Percentiles rank a stretch among this genome's conserved stretches.
phyloP scores from a whole-genome alignment of 2,888 invertebrate genomes.

The Acanthococcus lagerstroemiae region DNA sequence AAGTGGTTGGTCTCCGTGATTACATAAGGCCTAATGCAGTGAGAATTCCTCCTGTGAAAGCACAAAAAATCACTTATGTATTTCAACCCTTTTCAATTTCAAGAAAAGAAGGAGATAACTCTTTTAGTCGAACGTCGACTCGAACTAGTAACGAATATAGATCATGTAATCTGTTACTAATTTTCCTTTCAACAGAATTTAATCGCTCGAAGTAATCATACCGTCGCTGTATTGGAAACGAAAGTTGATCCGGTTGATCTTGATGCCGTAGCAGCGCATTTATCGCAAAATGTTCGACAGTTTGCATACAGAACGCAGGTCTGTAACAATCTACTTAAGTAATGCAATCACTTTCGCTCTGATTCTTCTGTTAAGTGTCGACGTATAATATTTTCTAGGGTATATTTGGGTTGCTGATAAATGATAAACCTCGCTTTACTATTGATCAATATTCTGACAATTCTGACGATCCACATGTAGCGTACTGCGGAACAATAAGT shows the following conservation, averaged over 20 bases:
- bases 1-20: no score
- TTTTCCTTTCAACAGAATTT: background rate
- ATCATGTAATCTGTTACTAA: background rate
- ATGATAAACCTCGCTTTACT: conserved; percentile 3
- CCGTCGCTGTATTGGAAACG: background rate
- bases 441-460: conserved; percentile 7
- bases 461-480: conserved; percentile 15
- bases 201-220: background rate
- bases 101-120: background rate
- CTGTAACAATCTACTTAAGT: background rate
- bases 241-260: conserved; percentile 27
- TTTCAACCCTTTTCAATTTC: background rate
- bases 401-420: conserved; percentile 13
- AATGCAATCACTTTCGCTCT: background rate
- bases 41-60: no score
- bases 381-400: background rate
- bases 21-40: no score
- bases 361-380: background rate
- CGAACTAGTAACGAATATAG: background rate
- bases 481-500: background rate
- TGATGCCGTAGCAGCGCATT: conserved; percentile 1
- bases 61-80: no score
- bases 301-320: conserved; percentile 21
- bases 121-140: background rate
- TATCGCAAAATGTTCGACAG: conserved; percentile 13